Percentiles rank a stretch among this genome's conserved stretches.
Evolutionary conservation across 2,113 vertebrate species (phyloP).

Genomic region (Leptodactylus fuscus): DNA sequence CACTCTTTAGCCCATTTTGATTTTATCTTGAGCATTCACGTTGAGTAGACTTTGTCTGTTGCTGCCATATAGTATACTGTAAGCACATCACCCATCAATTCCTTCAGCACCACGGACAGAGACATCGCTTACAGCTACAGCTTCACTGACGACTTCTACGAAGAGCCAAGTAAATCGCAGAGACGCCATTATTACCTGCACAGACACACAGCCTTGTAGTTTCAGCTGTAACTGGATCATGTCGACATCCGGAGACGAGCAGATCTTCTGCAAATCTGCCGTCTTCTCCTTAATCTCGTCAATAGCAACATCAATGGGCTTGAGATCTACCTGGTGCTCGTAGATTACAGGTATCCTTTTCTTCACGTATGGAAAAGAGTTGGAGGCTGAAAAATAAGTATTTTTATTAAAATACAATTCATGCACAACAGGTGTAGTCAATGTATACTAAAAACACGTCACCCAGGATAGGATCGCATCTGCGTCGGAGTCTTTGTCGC

Average conservation of each 20-base stretch:
- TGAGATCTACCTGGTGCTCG: conserved; percentile 90
- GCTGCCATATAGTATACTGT: neutral
- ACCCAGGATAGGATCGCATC: too few relatives aligned
- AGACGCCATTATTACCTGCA: conserved; percentile 80
- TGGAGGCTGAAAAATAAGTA: conserved; percentile 74
- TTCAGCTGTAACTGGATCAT: conserved; percentile 98
- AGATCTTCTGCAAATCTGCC: conserved; percentile 87
- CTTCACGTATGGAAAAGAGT: conserved; percentile 93
- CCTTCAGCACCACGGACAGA: conserved; percentile 19
- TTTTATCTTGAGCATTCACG: too few relatives aligned
- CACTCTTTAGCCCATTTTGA: too few relatives aligned
- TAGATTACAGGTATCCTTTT: conserved; percentile 90
- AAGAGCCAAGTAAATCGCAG: neutral
- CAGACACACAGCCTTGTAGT: conserved; percentile 93
- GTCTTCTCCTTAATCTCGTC: conserved; percentile 93
- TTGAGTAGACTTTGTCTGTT: neutral
- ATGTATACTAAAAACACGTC: neutral
- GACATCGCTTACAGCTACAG: neutral
- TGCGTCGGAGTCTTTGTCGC: too few relatives aligned
- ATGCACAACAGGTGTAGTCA: neutral
- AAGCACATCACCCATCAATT: neutral
- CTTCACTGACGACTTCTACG: neutral
- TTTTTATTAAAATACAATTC: neutral
- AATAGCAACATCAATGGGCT: conserved; percentile 93
- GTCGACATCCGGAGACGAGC: conserved; percentile 86